Conservation (phyloP, 2,113 vertebrate species). For the Shinisaurus crocodilurus region DNA sequence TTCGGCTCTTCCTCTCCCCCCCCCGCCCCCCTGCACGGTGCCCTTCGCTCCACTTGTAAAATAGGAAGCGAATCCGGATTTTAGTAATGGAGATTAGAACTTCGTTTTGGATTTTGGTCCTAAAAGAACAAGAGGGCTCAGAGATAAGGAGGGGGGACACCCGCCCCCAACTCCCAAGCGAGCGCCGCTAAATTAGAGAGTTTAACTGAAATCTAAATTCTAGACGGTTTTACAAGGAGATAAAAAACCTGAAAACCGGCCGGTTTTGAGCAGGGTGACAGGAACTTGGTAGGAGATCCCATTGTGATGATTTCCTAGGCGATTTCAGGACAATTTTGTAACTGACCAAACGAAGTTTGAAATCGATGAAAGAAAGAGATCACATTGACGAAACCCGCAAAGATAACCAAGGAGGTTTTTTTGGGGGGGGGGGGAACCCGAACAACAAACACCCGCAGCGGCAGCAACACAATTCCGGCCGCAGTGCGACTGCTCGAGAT, state of each 20-base stretch:
- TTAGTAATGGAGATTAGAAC: background rate
- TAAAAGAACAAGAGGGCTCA: background rate
- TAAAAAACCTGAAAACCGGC: background rate
- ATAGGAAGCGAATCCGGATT: background rate
- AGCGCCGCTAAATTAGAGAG: too few species aligned
- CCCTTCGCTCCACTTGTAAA: background rate
- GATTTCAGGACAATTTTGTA: background rate
- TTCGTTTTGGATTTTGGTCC: background rate
- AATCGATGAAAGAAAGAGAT: background rate
- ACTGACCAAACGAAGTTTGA: background rate
- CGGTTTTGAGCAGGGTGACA: background rate
- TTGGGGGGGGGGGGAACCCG: too few species aligned
- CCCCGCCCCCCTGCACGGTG: too few species aligned
- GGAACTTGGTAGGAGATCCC: too few species aligned
- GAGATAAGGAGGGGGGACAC: background rate
- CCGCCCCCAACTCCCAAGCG: background rate
- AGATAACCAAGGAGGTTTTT: too few species aligned
- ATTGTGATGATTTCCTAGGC: background rate
- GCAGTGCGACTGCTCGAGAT: too few species aligned
- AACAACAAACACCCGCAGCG: too few species aligned
- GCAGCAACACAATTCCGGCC: too few species aligned
- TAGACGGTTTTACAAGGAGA: background rate
- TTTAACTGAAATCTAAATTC: background rate
- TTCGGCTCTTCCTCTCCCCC: background rate
- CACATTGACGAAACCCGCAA: background rate